Conservation (phyloP, 2,113 vertebrate species). For the Rafetus swinhoei region DNA sequence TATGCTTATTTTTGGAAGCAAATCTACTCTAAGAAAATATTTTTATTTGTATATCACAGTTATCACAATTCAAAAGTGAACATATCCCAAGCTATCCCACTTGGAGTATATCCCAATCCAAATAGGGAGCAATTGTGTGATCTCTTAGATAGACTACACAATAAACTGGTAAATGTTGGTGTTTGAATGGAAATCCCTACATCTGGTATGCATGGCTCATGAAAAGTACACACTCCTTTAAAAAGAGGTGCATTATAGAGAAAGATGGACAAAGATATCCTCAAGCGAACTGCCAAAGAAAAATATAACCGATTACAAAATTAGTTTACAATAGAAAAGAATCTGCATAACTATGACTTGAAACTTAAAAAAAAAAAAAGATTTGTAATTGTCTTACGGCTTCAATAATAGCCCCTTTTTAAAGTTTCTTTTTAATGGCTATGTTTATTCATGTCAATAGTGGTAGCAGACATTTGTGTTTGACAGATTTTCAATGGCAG, state of each 20-base stretch:
- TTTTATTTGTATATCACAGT: fast-evolving
- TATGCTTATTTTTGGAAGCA: background rate
- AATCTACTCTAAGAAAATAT: background rate
- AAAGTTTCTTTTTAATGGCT: background rate
- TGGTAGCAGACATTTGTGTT: background rate
- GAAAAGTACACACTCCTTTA: background rate
- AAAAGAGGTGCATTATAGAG: background rate
- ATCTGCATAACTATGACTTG: background rate
- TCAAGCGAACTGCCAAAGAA: background rate
- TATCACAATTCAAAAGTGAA: background rate
- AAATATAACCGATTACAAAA: background rate
- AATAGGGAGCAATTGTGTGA: background rate
- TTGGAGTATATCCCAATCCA: fast-evolving
- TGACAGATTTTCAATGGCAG: background rate
- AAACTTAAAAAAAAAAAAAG: background rate
- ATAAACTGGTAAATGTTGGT: background rate
- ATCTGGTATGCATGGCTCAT: background rate
- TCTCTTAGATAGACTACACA: background rate
- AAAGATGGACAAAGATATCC: background rate
- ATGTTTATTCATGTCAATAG: background rate
- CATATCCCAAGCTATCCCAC: background rate
- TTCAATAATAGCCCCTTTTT: background rate
- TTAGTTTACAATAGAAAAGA: background rate
- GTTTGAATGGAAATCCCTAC: background rate
- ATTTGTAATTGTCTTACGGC: background rate